Evolutionary conservation across 2,888 invertebrate genomes (phyloP), one percentile per base, ranked within the genome.

Genomic region (Phlogophora meticulosa): DNA sequence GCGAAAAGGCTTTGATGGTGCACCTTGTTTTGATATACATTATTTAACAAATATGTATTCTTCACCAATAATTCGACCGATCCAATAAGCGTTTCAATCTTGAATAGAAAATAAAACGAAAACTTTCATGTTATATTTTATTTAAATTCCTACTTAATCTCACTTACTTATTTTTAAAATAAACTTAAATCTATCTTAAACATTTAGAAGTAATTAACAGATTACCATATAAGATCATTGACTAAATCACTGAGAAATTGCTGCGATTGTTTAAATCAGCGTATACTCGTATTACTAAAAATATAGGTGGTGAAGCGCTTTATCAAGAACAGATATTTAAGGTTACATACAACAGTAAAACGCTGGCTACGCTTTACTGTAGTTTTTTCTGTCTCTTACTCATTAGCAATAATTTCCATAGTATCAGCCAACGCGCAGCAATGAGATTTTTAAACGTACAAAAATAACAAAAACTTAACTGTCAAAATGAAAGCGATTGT

Each of bases 191-290:
- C n/a, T 68, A 51, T n/a, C 45, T 7, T 11, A 32, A 43, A 9
- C 17, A 46, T 11, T 24, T 46, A 28, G 15, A 28, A 17, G 40
- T 46, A 52, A 61, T 62, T 36, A 22, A 42, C 48, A 48, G 40
- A 69, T 48, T 67, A 52, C 36, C 34, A n/a, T 36, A 11, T 2
- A 69, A 66, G 40, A 74, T 42, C 36, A 28, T 48, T 75, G 48
- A 67, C 28, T 74, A 13, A 66, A 74, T 74, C 42, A 53, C 13
- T 48, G 68, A 49, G 42, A 53, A 49, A 36, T 22, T 48, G 22
- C 28, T 48, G 36, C 4, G 15, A 11, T 38, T 36, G 2, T 17
- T 17, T 34, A 1, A 65, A 32, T 22, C 42, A 62, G 62, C 67
- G n/a, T 60, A 59, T 22, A n/a, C n/a, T n/a, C n/a, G n/a, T n/a